Percentiles rank a stretch among this genome's conserved stretches.
Conservation (phyloP, 2,888 invertebrate genomes). For the Miltochrista miniata region DNA sequence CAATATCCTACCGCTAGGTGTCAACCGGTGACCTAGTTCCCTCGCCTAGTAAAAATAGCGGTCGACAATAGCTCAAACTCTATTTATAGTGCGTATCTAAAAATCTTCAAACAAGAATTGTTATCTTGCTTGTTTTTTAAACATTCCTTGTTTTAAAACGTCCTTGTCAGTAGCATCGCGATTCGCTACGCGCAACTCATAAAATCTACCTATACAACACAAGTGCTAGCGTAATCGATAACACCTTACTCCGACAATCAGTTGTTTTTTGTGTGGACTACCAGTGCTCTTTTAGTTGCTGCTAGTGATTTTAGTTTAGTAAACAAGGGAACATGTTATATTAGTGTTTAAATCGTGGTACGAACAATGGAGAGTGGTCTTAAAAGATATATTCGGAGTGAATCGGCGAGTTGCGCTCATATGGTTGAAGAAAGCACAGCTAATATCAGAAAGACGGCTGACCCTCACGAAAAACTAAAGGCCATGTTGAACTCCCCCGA, state of each 20-base stretch:
- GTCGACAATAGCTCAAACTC: slow-evolving; percentile 79
- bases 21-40: slow-evolving; percentile 74
- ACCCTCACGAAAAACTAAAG: slow-evolving; percentile 77
- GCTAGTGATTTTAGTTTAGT: slow-evolving; percentile 74
- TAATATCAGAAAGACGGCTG: slow-evolving; percentile 66
- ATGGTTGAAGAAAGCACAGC: slow-evolving; percentile 75
- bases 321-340: slow-evolving; percentile 79
- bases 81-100: slow-evolving; percentile 79
- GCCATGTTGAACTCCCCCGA: slow-evolving; percentile 74
- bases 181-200: slow-evolving; percentile 60
- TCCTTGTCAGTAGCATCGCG: slow-evolving; percentile 32
- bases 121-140: slow-evolving; percentile 59
- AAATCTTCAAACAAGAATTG: slow-evolving; percentile 63
- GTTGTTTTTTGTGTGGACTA: slow-evolving; percentile 58
- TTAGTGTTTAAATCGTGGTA: slow-evolving; percentile 46
- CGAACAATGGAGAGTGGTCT: slow-evolving; percentile 67
- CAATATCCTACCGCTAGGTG: slow-evolving; percentile 50
- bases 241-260: slow-evolving; percentile 42
- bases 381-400: slow-evolving; percentile 77
- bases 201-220: slow-evolving; percentile 44
- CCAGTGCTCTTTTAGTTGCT: slow-evolving; percentile 66
- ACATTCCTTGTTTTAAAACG: slow-evolving; percentile 29
- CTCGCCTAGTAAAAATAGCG: slow-evolving; percentile 79
- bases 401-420: slow-evolving; percentile 77
- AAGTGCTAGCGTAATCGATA: slow-evolving; percentile 53